phyloP scores from a whole-genome alignment of 2,888 invertebrate species.

The Clostera curtula region DNA sequence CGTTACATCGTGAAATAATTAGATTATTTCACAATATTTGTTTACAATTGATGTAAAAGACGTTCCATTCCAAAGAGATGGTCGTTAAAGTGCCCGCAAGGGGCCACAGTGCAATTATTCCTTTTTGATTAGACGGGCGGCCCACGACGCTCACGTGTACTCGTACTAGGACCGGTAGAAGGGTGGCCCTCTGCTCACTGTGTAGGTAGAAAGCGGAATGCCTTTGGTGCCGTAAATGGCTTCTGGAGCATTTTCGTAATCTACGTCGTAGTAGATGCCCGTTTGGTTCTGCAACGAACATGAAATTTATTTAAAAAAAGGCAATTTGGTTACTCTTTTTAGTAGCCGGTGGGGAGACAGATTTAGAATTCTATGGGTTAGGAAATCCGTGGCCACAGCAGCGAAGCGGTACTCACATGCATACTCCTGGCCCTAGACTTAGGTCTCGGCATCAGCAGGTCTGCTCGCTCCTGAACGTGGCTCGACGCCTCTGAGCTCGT shows the following conservation, averaged over 20 bases:
- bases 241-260: constrained; percentile 82
- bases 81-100: too few relatives aligned
- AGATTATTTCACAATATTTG: too few relatives aligned
- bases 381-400: background rate
- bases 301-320: background rate
- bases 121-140: too few relatives aligned
- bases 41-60: too few relatives aligned
- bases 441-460: constrained; percentile 86
- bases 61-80: too few relatives aligned
- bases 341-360: too few relatives aligned
- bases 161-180: constrained; percentile 50
- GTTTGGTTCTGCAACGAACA: constrained; percentile 82
- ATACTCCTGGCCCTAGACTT: constrained; percentile 82
- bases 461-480: constrained; percentile 81
- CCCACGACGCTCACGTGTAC: constrained; percentile 18
- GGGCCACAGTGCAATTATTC: too few relatives aligned
- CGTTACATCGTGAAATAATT: too few relatives aligned
- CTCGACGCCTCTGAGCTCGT: constrained; percentile 64
- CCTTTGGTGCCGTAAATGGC: constrained; percentile 77
- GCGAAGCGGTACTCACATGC: constrained; percentile 45
- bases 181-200: constrained; percentile 81
- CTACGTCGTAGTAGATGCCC: constrained; percentile 92
- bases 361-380: background rate
- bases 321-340: background rate
- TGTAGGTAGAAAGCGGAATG: constrained; percentile 89